Evolutionary conservation across 2,888 invertebrate genomes (phyloP), one percentile per base, ranked within the genome.

Genomic region (Celastrina argiolus): DNA sequence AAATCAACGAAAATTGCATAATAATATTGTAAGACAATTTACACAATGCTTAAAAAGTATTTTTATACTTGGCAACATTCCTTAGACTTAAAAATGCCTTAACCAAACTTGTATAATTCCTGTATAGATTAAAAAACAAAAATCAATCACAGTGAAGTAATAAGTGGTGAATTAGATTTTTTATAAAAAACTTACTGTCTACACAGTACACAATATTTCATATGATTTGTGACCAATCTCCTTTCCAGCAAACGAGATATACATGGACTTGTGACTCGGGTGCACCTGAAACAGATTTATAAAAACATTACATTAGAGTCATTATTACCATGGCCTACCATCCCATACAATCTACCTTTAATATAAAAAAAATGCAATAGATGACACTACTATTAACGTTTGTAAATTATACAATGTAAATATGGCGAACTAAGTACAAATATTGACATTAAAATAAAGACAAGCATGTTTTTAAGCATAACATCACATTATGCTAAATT

Each of bases 201-300:
- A 84, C 56, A 78, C 77, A n/a, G 74, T 75, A 72, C 87, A 88
- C 64, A 91, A 65, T 14, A 87, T 80, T 79, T 91, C 88, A 70
- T 85, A 91, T 0, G 51, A 65, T 42, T 77, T 80, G 73, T 88
- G 85, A 0, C 83, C 72, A 8, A 87, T 45, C 74, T 91, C 91
- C 41, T 83, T 76, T 18, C 90, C 90, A 0, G 75, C 83, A 67
- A 85, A 90, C 0, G 88, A 83, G 1, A 90, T 78, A 71, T 91
- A 90, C 81, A 88, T 71, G 1, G 68, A 73, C 66, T 81, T 81
- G 78, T 89, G 90, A 69, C 85, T 87, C 0, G 84, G 84, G 56
- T 90, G 90, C 14, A 89, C 78, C 89, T 90, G 83, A 74, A 66
- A 73, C 56, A 16, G n/a, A 16, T 67, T 63, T 67, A 70, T 18